A percentile compares a stretch with the other conserved stretches of the same genome.
Conservation (phyloP, 2,888 invertebrate species). For the Boloria euphrosyne region DNA sequence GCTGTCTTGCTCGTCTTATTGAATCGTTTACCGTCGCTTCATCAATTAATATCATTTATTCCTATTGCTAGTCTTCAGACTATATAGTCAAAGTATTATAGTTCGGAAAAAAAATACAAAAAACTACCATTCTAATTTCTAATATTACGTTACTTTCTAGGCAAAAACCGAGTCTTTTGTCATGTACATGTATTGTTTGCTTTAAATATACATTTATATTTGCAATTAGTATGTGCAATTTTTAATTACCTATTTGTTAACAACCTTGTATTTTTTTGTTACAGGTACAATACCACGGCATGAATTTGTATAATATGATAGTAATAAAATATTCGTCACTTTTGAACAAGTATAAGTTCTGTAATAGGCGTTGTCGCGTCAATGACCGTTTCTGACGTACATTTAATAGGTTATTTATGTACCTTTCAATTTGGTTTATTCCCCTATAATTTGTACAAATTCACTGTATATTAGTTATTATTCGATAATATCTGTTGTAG, state of each 20-base stretch:
- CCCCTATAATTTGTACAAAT: too few species aligned
- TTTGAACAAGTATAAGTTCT: conserved; percentile 4
- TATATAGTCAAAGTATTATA: conserved; percentile 1
- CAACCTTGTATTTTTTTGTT: conserved; percentile 10
- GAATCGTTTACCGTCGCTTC: conserved; percentile 53
- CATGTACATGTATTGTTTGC: background rate
- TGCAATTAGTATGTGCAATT: conserved; percentile 2
- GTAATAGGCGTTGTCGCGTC: background rate
- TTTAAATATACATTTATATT: background rate
- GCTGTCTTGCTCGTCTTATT: conserved; percentile 61
- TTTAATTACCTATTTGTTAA: conserved; percentile 4
- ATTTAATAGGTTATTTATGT: too few species aligned
- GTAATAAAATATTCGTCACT: background rate
- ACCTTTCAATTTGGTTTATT: too few species aligned
- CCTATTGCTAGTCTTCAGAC: conserved; percentile 54
- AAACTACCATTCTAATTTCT: background rate
- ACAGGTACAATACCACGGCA: conserved; percentile 7
- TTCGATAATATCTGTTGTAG: too few species aligned
- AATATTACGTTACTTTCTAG: background rate
- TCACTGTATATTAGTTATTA: too few species aligned
- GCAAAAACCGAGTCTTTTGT: conserved; percentile 4
- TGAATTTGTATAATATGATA: background rate
- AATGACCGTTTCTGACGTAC: background rate
- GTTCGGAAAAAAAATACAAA: too few species aligned
- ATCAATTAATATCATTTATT: conserved; percentile 73